Percentiles rank a stretch among this genome's conserved stretches.
Evolutionary conservation across 2,113 vertebrate species (phyloP).

Genomic region (Sitta europaea): DNA sequence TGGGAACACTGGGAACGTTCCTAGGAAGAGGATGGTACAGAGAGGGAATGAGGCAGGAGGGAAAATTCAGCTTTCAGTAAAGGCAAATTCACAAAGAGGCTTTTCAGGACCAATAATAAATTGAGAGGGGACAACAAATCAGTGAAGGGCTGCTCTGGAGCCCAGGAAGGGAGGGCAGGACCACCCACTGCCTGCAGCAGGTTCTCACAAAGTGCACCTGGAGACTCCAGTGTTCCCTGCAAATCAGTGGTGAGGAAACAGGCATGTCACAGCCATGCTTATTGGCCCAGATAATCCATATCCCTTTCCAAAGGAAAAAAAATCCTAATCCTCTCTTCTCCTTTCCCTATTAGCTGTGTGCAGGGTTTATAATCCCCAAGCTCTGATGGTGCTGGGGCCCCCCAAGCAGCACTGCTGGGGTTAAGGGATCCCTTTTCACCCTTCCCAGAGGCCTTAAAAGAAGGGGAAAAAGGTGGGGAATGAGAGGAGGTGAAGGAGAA

Average conservation of each 20-base stretch:
- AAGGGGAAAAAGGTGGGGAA: fast-evolving
- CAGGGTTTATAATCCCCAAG: neutral
- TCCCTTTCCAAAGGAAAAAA: neutral
- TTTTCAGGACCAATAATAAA: neutral
- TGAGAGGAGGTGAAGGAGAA: neutral
- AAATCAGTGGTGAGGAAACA: neutral
- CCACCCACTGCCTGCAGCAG: neutral
- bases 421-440: neutral
- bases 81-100: neutral
- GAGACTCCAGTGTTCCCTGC: neutral
- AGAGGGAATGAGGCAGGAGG: neutral
- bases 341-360: neutral
- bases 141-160: neutral
- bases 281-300: neutral
- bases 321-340: neutral
- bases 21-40: neutral
- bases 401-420: fast-evolving
- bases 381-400: neutral
- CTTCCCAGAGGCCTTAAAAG: neutral
- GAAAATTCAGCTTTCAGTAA: neutral
- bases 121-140: neutral
- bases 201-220: neutral
- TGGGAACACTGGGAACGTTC: fast-evolving
- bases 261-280: neutral
- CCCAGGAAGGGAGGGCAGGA: neutral